Percentiles rank a stretch among this genome's conserved stretches.
Conservation (phyloP, 1,140 invertebrate genomes). For the Danaus plexippus region DNA sequence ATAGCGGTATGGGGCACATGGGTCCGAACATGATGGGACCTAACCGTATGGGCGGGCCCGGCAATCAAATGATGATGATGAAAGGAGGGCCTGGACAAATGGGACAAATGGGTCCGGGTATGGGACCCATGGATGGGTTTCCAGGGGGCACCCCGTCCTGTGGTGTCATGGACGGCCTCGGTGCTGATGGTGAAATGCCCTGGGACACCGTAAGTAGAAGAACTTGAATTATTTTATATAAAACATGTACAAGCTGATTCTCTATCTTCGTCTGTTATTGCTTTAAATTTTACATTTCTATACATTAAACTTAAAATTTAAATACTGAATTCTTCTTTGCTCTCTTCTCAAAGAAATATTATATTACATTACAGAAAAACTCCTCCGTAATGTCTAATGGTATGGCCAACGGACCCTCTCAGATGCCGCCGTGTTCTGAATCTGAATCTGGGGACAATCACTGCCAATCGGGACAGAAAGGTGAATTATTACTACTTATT, state of each 20-base stretch:
- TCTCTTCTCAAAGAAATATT: too few species aligned
- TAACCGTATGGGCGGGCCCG: conserved; percentile 55
- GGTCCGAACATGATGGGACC: conserved; percentile 67
- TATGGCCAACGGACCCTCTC: conserved; percentile 52
- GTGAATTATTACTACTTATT: conserved; percentile 22
- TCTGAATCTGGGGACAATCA: conserved; percentile 44
- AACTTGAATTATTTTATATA: neutral
- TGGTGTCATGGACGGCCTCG: conserved; percentile 70
- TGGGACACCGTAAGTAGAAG: conserved; percentile 68
- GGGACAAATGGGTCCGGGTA: conserved; percentile 63
- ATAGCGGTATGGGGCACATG: conserved; percentile 72
- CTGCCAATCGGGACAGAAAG: conserved; percentile 64
- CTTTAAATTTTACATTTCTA: too few species aligned
- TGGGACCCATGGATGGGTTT: conserved; percentile 71
- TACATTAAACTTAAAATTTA: too few species aligned
- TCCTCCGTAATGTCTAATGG: conserved; percentile 66
- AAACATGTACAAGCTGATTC: neutral
- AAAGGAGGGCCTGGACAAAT: conserved; percentile 60
- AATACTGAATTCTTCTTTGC: too few species aligned
- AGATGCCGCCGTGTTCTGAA: conserved; percentile 49
- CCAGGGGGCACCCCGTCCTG: conserved; percentile 70
- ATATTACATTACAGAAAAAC: conserved; percentile 52
- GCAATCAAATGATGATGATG: conserved; percentile 69
- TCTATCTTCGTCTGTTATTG: too few species aligned
- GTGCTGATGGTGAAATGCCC: conserved; percentile 71